Evolutionary conservation across 1,140 invertebrate species (phyloP).

Genomic region (Stenopsyche tienmushanensis): DNA sequence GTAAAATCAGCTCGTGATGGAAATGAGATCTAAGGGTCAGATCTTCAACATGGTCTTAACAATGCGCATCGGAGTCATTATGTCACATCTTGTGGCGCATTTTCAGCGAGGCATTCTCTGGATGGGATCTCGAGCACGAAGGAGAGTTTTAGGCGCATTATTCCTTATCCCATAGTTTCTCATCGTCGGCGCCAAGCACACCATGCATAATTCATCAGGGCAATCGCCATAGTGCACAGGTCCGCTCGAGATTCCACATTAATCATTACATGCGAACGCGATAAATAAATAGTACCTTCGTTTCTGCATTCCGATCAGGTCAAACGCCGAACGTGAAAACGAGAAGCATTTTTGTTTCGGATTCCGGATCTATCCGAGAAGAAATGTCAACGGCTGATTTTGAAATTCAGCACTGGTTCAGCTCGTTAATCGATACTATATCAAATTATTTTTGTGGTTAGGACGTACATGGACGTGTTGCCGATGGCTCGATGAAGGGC

Average conservation of each 20-base stretch:
- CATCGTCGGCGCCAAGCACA: neutral
- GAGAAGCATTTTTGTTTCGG: neutral
- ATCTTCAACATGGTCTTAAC: no score
- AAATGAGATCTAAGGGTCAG: no score
- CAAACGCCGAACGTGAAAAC: neutral
- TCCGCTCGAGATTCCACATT: neutral
- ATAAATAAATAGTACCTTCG: neutral
- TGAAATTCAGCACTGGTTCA: neutral
- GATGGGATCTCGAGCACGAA: no score
- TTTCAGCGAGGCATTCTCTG: no score
- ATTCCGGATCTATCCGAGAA: neutral
- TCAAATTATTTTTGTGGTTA: neutral
- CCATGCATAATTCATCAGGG: conserved; percentile 1
- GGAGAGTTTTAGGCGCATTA: neutral
- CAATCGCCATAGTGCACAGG: neutral
- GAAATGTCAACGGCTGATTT: neutral
- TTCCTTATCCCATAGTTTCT: neutral
- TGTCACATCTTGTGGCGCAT: no score
- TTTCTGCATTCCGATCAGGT: neutral
- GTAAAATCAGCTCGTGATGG: no score
- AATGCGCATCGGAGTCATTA: no score
- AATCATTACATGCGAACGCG: conserved; percentile 4
- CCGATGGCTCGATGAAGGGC: neutral
- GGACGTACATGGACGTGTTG: neutral
- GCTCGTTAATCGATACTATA: neutral